Evolutionary conservation across 2,888 invertebrate species (phyloP).

Genomic region (Labia minor): DNA sequence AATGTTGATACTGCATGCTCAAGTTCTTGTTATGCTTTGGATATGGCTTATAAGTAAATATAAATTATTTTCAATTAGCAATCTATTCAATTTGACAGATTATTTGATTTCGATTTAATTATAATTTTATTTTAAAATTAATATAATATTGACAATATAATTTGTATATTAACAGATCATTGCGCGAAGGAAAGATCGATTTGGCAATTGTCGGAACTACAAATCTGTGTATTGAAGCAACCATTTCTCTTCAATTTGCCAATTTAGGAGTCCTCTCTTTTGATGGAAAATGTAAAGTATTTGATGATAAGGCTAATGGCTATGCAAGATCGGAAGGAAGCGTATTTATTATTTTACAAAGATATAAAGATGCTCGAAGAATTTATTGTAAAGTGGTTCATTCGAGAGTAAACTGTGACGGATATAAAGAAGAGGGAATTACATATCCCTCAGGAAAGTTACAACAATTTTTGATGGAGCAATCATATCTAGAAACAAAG

Average conservation of each 20-base stretch:
- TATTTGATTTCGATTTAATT: no score
- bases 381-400: slow-evolving; percentile 39
- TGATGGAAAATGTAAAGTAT: slow-evolving; percentile 45
- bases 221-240: slow-evolving; percentile 42
- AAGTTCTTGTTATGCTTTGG: slow-evolving; percentile 44
- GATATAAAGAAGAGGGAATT: slow-evolving; percentile 39
- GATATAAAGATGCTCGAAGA: slow-evolving; percentile 32
- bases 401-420: slow-evolving; percentile 43
- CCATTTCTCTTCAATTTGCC: slow-evolving; percentile 42
- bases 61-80: not conserved
- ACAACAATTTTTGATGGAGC: slow-evolving; percentile 33
- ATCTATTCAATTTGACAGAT: no score
- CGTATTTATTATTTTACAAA: slow-evolving; percentile 35
- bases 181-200: slow-evolving; percentile 38
- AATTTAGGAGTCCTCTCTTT: slow-evolving; percentile 44
- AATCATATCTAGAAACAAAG: slow-evolving; percentile 41
- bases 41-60: slow-evolving; percentile 35
- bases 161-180: no score
- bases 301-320: slow-evolving; percentile 40
- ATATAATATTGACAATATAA: no score
- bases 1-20: slow-evolving; percentile 48
- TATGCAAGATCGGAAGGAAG: slow-evolving; percentile 38
- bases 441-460: slow-evolving; percentile 27
- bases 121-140: no score
- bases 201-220: slow-evolving; percentile 46